A percentile compares a stretch with the other conserved stretches of the same genome.
phyloP scores from a whole-genome alignment of 2,797 vertebrate genomes.

The Lindbergichthys nudifrons region DNA sequence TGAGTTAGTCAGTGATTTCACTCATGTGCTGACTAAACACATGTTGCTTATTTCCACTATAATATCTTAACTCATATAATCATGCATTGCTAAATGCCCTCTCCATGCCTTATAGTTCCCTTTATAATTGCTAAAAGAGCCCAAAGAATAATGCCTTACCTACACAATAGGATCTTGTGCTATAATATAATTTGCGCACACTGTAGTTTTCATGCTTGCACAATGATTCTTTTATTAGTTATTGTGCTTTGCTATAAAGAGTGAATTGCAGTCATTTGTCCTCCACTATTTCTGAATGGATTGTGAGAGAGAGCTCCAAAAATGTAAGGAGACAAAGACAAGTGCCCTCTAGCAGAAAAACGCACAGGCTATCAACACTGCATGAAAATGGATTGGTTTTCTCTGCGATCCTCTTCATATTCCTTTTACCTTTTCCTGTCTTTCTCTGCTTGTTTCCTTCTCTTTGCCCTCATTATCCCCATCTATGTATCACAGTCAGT shows the following conservation, averaged over 20 bases:
- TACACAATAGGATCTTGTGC: slow-evolving; percentile 6
- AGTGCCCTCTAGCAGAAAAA: slow-evolving; percentile 29
- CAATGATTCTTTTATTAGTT: slow-evolving; percentile 22
- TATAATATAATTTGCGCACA: slow-evolving; percentile 18
- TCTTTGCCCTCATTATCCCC: slow-evolving; percentile 40
- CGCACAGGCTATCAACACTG: slow-evolving; percentile 2
- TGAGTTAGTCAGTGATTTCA: slow-evolving; percentile 84
- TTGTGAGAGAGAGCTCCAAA: slow-evolving; percentile 29
- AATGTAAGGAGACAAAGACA: slow-evolving; percentile 42
- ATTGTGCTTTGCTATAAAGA: slow-evolving; percentile 27
- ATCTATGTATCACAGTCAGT: slow-evolving; percentile 46
- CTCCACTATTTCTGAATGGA: slow-evolving; percentile 36
- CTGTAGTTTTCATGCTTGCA: slow-evolving; percentile 19
- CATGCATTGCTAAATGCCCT: slow-evolving; percentile 2
- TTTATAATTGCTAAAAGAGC: slow-evolving; percentile 6
- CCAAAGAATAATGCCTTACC: neutral
- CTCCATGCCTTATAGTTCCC: slow-evolving; percentile 15
- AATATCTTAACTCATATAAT: slow-evolving; percentile 15
- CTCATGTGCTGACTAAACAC: slow-evolving; percentile 16
- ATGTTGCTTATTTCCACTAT: neutral
- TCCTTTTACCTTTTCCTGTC: slow-evolving; percentile 37
- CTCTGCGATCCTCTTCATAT: slow-evolving; percentile 27
- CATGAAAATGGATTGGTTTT: slow-evolving; percentile 29
- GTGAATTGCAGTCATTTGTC: slow-evolving; percentile 36
- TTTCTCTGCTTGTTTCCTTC: slow-evolving; percentile 29